Evolutionary conservation across 2,113 vertebrate genomes (phyloP).

Genomic region (Pelecanus crispus): DNA sequence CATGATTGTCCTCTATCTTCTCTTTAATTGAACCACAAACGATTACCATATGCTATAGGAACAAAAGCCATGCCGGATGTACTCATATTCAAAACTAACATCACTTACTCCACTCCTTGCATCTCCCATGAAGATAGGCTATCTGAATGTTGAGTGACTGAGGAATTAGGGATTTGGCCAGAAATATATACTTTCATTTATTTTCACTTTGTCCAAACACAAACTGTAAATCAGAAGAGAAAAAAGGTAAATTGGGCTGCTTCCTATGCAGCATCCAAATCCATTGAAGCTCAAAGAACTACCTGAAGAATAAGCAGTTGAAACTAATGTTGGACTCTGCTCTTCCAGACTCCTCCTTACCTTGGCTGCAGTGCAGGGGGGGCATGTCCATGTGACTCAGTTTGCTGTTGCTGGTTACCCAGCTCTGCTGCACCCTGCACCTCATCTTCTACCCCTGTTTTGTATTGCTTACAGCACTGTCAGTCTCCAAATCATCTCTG

Average conservation of each 20-base stretch:
- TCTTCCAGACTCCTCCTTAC: not conserved
- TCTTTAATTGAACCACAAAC: not conserved
- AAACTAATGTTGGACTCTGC: not conserved
- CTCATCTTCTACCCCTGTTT: not conserved
- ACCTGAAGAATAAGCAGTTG: not conserved
- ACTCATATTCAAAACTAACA: not conserved
- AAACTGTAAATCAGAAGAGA: not conserved
- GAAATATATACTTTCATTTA: not conserved
- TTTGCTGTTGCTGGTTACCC: not conserved
- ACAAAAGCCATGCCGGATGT: not conserved
- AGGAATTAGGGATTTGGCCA: not conserved
- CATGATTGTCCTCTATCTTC: not conserved
- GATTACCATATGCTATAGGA: not conserved
- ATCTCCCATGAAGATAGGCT: not conserved
- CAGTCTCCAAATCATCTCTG: not conserved
- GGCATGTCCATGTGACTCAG: rapidly evolving
- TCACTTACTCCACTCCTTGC: not conserved
- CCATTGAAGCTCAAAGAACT: not conserved
- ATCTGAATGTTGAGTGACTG: not conserved
- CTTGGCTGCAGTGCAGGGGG: not conserved
- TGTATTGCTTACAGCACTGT: not conserved
- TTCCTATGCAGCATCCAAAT: not conserved
- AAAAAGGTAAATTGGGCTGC: not conserved
- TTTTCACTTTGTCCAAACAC: not conserved
- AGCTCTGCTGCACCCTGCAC: not conserved